Evolutionary conservation across 1,140 invertebrate species (phyloP).

Genomic region (Cherax destructor): DNA sequence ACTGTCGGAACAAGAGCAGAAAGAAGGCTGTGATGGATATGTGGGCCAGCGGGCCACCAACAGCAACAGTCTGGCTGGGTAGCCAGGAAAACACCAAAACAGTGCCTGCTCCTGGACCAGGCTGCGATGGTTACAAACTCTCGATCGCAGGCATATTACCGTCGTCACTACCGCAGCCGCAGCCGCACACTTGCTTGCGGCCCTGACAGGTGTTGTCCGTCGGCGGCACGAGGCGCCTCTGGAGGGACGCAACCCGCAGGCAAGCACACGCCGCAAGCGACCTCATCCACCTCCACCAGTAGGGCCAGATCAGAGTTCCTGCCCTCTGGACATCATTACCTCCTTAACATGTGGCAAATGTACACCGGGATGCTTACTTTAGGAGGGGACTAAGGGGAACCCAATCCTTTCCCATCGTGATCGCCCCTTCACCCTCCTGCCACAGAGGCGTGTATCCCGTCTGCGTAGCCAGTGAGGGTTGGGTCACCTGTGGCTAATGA

Average conservation of each 20-base stretch:
- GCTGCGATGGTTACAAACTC: too few species aligned
- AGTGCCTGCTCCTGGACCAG: too few species aligned
- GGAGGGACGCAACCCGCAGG: conserved; percentile 26
- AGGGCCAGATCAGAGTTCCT: conserved; percentile 16
- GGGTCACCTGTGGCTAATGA: conserved; percentile 41
- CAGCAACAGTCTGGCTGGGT: background rate
- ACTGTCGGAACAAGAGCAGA: too few species aligned
- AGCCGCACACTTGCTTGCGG: conserved; percentile 35
- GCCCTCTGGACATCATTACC: conserved; percentile 47
- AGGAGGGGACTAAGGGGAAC: background rate
- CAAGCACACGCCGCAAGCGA: conserved; percentile 10
- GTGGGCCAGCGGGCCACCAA: too few species aligned
- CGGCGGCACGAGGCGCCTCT: conserved; percentile 42
- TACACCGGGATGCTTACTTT: conserved; percentile 27
- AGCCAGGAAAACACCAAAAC: background rate
- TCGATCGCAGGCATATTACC: too few species aligned
- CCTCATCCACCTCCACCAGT: background rate
- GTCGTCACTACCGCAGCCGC: background rate
- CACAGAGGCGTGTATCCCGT: background rate
- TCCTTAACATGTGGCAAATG: conserved; percentile 69
- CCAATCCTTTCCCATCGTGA: too few species aligned
- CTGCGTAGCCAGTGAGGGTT: background rate
- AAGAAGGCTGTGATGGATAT: background rate
- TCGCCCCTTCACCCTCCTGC: background rate
- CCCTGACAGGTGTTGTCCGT: conserved; percentile 62